Evolutionary conservation across 2,888 invertebrate species (phyloP).

Genomic region (Hoplodrina blanda): DNA sequence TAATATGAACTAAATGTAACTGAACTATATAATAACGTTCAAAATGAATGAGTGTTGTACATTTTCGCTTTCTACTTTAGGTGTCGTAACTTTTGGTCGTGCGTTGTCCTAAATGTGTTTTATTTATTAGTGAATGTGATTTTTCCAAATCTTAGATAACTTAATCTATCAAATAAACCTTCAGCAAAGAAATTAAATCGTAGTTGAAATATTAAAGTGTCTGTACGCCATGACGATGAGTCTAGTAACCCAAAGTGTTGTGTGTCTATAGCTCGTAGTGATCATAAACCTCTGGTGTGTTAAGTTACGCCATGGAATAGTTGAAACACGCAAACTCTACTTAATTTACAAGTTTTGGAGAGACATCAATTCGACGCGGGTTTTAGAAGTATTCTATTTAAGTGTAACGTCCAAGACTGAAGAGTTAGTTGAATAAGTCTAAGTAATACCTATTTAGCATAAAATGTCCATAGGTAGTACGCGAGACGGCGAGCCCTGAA

Average conservation of each 20-base stretch:
- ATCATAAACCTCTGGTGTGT: constrained; percentile 62
- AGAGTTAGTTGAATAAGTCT: constrained; percentile 89
- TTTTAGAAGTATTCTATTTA: constrained; percentile 89
- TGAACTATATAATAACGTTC: constrained; percentile 67
- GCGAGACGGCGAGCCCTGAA: constrained; percentile 74
- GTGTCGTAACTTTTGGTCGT: constrained; percentile 84
- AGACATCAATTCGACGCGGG: constrained; percentile 88
- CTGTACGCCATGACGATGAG: constrained; percentile 12
- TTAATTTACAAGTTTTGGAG: constrained; percentile 73
- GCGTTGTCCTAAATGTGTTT: constrained; percentile 81
- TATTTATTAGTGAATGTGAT: constrained; percentile 81
- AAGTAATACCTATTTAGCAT: constrained; percentile 89
- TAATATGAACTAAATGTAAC: constrained; percentile 59
- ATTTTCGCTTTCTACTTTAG: constrained; percentile 85
- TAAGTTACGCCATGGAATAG: constrained; percentile 70
- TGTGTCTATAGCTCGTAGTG: constrained; percentile 48
- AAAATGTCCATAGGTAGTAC: constrained; percentile 88
- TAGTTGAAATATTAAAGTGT: constrained; percentile 53
- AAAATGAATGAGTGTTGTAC: constrained; percentile 81
- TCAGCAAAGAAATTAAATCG: constrained; percentile 52
- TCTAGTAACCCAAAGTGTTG: constrained; percentile 12
- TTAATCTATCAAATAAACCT: constrained; percentile 61
- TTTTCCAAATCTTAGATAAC: constrained; percentile 81
- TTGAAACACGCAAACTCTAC: constrained; percentile 70
- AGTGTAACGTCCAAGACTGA: constrained; percentile 91